Evolutionary conservation across 2,888 invertebrate genomes (phyloP), one percentile per base, ranked within the genome.

Genomic region (Acronicta psi): DNA sequence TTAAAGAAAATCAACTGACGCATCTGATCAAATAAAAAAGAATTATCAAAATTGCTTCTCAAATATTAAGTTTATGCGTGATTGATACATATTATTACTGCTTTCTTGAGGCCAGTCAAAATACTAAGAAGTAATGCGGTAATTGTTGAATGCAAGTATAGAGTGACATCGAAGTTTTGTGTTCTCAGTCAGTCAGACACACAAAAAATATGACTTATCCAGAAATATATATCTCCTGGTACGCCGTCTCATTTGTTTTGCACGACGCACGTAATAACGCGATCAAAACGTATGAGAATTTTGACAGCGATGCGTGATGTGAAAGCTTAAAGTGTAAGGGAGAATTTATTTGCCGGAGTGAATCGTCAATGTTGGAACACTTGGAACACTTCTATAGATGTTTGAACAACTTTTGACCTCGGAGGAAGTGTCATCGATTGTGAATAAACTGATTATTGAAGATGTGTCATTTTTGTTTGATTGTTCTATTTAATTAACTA

Each of bases 241-340:
- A 56, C 65, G 80, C 69, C 84, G 83, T 84, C 88, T 89, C 90
- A 90, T 90, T 91, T 91, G 89, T 91, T 89, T 90, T 88, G 85
- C 85, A 81, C 85, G 86, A 83, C 87, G 85, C 87, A 87, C 87
- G 87, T 91, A 90, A 91, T 91, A 91, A 91, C 87, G 82, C 88
- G 90, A 92, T 91, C 91, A 92, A 90, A 89, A 89, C 90, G 90
- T 91, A 91, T 88, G 89, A 89, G 90, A 89, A 90, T 90, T 91
- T 91, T 91, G 91, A 91, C 90, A 85, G 84, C 60, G 77, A 77
- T 67, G 87, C 91, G 91, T 91, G 91, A 90, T 77, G 77, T 53
- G 91, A 83, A 88, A 86, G 79, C 86, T 85, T 84, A 85, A 89
- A 84, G 54, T 77, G 80, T 74, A 44, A 71, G 62, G 66, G 67